These are phyloP conservation scores for Dipus sagitta DNA, from an alignment of 2,797 vertebrate genomes.

Conservation along the genomic window DNA sequence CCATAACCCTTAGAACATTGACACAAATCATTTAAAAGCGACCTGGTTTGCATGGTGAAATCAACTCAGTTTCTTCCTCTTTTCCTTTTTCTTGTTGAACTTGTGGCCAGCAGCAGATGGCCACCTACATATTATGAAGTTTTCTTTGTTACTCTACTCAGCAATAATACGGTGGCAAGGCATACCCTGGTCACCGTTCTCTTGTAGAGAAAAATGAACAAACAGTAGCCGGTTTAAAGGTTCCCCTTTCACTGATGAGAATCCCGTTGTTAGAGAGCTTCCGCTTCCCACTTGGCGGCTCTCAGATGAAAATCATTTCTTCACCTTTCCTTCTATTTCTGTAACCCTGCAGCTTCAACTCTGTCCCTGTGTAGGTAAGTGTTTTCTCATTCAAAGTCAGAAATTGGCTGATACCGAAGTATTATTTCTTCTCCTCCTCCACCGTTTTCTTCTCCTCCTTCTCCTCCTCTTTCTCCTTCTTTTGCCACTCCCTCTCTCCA, in stretches of 20 bases:
- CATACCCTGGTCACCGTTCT: background rate
- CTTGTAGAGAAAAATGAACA: slow-evolving; percentile 21
- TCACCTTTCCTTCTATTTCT: background rate
- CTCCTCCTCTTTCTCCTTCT: background rate
- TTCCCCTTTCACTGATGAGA: background rate
- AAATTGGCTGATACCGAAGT: background rate
- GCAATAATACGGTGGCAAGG: background rate
- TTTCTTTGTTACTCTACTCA: background rate
- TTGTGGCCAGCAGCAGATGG: background rate
- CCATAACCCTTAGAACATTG: background rate
- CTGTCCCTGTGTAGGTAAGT: background rate
- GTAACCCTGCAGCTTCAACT: background rate
- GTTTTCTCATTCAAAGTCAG: background rate
- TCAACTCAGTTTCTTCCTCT: background rate
- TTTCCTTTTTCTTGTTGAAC: slow-evolving; percentile 10
- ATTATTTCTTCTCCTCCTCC: too few species aligned
- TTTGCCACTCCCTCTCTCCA: too few species aligned
- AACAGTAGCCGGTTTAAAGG: background rate
- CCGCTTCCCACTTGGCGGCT: background rate
- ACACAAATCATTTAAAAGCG: background rate
- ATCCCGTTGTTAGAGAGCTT: background rate
- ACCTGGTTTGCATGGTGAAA: background rate
- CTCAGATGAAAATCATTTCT: background rate
- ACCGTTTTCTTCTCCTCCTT: background rate
- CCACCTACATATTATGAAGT: background rate